These are phyloP conservation scores for Rutilus rutilus DNA, from an alignment of 2,113 vertebrate genomes.

Conservation along the genomic window DNA sequence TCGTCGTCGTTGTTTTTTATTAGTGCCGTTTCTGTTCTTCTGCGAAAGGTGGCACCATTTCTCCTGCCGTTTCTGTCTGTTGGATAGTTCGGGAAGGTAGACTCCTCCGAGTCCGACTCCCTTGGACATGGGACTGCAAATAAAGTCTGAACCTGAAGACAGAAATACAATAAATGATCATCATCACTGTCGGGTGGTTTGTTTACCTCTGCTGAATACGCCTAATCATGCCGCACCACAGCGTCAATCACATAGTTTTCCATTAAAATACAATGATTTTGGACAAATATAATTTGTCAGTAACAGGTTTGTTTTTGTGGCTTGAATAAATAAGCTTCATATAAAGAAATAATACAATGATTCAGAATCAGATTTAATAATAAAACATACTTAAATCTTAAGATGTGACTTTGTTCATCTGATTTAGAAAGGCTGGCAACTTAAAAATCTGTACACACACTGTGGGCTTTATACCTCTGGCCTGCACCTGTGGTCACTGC, in stretches of 20 bases:
- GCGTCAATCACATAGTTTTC: no score
- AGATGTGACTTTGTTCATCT: no score
- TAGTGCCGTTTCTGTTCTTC: not conserved
- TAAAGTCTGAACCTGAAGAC: not conserved
- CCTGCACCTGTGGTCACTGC: conserved; percentile 46
- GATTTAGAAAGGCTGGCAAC: no score
- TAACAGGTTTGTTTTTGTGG: no score
- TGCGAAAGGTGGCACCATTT: not conserved
- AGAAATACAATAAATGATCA: not conserved
- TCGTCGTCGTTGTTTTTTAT: not conserved
- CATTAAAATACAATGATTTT: no score
- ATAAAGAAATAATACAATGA: no score
- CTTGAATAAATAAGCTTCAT: no score
- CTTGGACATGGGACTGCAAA: not conserved
- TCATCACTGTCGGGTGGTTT: not conserved
- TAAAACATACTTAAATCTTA: no score
- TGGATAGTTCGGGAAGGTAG: not conserved
- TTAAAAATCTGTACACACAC: no score
- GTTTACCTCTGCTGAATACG: not conserved
- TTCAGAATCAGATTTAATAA: no score
- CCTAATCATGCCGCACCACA: no score
- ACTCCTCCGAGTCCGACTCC: not conserved
- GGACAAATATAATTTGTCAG: no score
- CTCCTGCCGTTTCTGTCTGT: not conserved
- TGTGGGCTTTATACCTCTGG: conserved; percentile 1